Evolutionary conservation across 1,140 invertebrate genomes (phyloP).

Genomic region (Aphaenogaster ashmeadi): DNA sequence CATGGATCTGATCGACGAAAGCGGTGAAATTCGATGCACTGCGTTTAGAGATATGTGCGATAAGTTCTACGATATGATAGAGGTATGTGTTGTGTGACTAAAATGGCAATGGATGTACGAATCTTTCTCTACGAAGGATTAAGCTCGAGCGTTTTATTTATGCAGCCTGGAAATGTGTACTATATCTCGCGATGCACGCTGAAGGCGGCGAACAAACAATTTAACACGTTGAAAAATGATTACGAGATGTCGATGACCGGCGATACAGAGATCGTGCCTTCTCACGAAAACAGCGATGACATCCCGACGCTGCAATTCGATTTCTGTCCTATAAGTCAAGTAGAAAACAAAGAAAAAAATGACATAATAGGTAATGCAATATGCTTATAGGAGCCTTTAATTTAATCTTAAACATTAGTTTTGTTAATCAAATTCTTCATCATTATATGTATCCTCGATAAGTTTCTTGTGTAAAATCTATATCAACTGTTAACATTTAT

Average conservation of each 20-base stretch:
- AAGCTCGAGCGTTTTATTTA: constrained; percentile 42
- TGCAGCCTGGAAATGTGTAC: constrained; percentile 94
- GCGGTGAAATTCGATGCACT: constrained; percentile 97
- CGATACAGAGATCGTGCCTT: constrained; percentile 93
- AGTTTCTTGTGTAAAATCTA: constrained; percentile 8
- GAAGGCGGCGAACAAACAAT: constrained; percentile 98
- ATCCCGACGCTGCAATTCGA: constrained; percentile 95
- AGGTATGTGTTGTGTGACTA: constrained; percentile 88
- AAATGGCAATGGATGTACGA: constrained; percentile 36
- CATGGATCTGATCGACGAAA: constrained; percentile 97
- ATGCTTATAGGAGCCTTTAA: background rate
- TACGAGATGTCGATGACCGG: constrained; percentile 97
- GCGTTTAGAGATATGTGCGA: constrained; percentile 97
- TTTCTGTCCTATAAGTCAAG: constrained; percentile 93
- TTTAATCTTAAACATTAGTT: constrained; percentile 5
- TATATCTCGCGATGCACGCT: constrained; percentile 94
- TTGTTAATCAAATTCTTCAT: background rate
- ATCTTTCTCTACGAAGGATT: background rate
- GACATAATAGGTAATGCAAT: constrained; percentile 90
- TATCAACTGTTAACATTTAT: background rate
- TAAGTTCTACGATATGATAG: constrained; percentile 96
- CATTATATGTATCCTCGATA: background rate
- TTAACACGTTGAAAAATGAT: constrained; percentile 94
- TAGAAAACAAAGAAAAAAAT: constrained; percentile 91
- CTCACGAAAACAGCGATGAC: constrained; percentile 88